Conservation (phyloP, 37 sponge, comb jelly and placozoan species). For the Spongilla lacustris region DNA sequence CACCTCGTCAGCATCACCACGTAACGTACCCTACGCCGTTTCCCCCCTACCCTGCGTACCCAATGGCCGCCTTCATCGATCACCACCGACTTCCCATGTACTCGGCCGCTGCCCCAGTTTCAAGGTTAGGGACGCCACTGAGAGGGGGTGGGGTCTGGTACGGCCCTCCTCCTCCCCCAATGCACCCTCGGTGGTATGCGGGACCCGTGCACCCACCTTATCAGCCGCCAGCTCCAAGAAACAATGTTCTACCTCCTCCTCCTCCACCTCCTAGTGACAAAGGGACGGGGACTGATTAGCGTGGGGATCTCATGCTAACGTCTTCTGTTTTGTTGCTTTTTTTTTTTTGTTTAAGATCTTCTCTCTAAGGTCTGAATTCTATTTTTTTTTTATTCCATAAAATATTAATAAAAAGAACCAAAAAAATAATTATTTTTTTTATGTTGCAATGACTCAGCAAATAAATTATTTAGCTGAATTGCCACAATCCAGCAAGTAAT, state of each 20-base stretch:
- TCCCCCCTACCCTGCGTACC: background rate
- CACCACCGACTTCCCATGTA: slow-evolving; percentile 12
- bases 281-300: background rate
- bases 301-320: background rate
- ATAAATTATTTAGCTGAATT: background rate
- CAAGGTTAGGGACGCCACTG: slow-evolving; percentile 54
- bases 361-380: background rate
- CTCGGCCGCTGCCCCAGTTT: slow-evolving; percentile 24
- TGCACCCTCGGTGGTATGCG: slow-evolving; percentile 14
- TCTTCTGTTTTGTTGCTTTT: background rate
- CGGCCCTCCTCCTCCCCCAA: background rate
- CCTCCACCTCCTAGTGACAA: background rate
- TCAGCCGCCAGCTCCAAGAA: slow-evolving; percentile 35
- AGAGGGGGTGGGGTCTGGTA: background rate
- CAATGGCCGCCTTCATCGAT: background rate
- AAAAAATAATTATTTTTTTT: background rate
- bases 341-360: background rate
- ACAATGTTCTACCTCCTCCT: slow-evolving; percentile 8
- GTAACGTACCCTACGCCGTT: background rate
- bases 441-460: background rate
- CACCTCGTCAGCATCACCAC: slow-evolving; percentile 2
- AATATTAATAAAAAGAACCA: background rate
- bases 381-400: background rate
- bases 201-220: slow-evolving; percentile 4
- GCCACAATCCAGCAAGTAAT: background rate